These are phyloP conservation scores for Subacronicta megacephala DNA, from an alignment of 2,888 invertebrate species.

Conservation along the genomic window DNA sequence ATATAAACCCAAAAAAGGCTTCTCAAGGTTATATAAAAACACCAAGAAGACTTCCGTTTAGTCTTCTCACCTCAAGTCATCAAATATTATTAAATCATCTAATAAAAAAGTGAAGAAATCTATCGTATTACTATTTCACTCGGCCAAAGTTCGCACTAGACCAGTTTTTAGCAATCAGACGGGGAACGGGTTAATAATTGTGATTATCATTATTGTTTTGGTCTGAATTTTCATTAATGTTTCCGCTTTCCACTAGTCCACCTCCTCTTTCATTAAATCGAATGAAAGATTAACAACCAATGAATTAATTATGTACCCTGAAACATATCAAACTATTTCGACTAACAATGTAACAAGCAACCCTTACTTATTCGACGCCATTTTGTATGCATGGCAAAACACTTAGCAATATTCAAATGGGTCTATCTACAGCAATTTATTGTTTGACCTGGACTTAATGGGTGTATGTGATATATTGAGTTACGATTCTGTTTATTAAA, in stretches of 20 bases:
- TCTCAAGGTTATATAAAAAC: no score
- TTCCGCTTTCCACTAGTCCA: background rate
- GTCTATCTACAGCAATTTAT: slow-evolving; percentile 43
- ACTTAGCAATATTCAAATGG: slow-evolving; percentile 54
- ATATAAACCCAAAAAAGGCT: no score
- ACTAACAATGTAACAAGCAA: slow-evolving; percentile 26
- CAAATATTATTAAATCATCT: no score
- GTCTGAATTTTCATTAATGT: background rate
- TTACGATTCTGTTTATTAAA: slow-evolving; percentile 21
- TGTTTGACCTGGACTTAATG: slow-evolving; percentile 38
- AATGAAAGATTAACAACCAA: slow-evolving; percentile 14
- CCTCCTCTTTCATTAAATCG: background rate
- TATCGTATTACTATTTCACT: no score
- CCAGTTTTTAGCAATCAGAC: no score
- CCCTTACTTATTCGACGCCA: slow-evolving; percentile 31
- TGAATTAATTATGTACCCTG: slow-evolving; percentile 29
- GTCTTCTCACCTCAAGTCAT: no score
- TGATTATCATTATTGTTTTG: no score
- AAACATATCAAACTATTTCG: slow-evolving; percentile 26
- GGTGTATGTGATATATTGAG: slow-evolving; percentile 24
- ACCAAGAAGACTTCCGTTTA: no score
- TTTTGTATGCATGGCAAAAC: slow-evolving; percentile 53
- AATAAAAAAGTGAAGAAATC: no score
- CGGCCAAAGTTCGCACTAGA: no score
- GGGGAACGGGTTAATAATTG: no score